Base-by-base conservation (phyloP, 2,113 vertebrate genomes). In the Otolemur garnettii region DNA sequence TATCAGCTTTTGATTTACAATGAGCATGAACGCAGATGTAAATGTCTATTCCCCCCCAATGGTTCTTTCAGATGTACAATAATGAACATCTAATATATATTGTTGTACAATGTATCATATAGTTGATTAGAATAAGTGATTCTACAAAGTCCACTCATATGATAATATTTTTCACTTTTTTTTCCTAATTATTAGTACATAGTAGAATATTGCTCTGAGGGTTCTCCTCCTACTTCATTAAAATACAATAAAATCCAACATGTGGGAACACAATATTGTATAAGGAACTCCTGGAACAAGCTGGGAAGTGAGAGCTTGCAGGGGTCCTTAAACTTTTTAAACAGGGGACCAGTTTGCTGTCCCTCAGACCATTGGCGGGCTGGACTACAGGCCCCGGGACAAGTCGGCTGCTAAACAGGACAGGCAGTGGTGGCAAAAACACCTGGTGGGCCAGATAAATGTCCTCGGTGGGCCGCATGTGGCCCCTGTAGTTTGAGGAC, bases 191-290 rank as follows among this genome's bases (percentile, higher is more conserved):
- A 53, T 28, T 68, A 75, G 35, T 30, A 35, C 14, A 13, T 14
- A 53, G 33, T 38, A 89, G 45, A 84, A 66, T 66, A 57, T 90
- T 96, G n/a, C 81, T 93, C 91, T 59, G 28, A 89, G 77, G 5
- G 45, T 80, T 91, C 84, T 35, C 28, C 75, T 89, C 21, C 28
- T 53, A 82, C 42, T 71, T 91, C 53, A 53, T 38, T 59, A 90
- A 94, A 95, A 93, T 50, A 79, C 68, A 59, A n/a, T 71, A 19
- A 94, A 93, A 62, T 87, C 28, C 28, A 93, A 83, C 22, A 18
- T 69, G 45, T 0, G 1, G 66, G 78, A 86, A 69, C 8, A 74
- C 5, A 78, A 4, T 33, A 91, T 35, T 78, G 4, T 18, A 30
- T 11, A 64, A 72, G 7, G 42, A 78, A 90, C 26, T 60, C 45